These are phyloP conservation scores for Hyposmocoma kahamanoa DNA, from an alignment of 1,140 invertebrate genomes.

Conservation along the genomic window DNA sequence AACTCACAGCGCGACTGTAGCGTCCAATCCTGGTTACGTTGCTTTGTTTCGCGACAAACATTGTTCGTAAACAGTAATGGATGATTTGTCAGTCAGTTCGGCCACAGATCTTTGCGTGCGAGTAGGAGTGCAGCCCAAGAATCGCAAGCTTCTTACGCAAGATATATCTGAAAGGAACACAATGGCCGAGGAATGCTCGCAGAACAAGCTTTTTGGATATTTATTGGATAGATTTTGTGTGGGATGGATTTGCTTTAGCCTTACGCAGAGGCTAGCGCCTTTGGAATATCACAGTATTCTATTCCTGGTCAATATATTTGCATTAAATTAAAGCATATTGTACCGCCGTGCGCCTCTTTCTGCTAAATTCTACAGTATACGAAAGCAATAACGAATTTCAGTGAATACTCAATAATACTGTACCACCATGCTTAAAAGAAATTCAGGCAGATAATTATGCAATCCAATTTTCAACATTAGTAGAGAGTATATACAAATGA, in stretches of 20 bases:
- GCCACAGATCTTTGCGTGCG: conserved; percentile 44
- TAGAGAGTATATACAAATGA: too few species aligned
- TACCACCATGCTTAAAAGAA: too few species aligned
- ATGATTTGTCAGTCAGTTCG: conserved; percentile 46
- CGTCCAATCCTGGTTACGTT: conserved; percentile 40
- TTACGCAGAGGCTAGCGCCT: conserved; percentile 18
- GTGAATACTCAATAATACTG: too few species aligned
- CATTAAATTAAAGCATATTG: too few species aligned
- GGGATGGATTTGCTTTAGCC: conserved; percentile 55
- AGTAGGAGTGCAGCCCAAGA: conserved; percentile 38
- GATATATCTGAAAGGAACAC: conserved; percentile 64
- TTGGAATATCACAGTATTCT: neutral
- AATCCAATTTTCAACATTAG: too few species aligned
- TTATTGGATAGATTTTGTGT: conserved; percentile 71
- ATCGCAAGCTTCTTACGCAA: conserved; percentile 58
- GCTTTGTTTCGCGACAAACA: conserved; percentile 29
- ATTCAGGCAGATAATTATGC: too few species aligned
- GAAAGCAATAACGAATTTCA: too few species aligned
- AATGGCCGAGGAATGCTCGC: conserved; percentile 61
- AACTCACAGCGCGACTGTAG: conserved; percentile 8
- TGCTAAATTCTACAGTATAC: too few species aligned
- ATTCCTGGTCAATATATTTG: neutral
- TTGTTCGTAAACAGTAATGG: conserved; percentile 41
- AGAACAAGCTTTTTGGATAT: conserved; percentile 71
- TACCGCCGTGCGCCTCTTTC: too few species aligned